Conservation (phyloP, 1,140 invertebrate genomes). For the Oryzaephilus surinamensis region DNA sequence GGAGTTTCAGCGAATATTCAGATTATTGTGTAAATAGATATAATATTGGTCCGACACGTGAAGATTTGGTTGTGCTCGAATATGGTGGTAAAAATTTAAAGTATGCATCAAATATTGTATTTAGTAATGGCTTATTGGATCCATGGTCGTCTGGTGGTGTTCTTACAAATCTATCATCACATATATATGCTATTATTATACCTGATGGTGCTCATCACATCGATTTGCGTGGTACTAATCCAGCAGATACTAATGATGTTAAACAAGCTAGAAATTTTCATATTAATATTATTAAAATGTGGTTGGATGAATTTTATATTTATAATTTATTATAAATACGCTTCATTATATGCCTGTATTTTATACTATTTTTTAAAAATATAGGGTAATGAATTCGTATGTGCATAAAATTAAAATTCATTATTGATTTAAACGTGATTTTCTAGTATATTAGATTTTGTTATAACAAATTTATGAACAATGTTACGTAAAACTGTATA, state of each 20-base stretch:
- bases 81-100: constrained; percentile 72
- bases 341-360: no score
- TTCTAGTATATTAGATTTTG: no score
- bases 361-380: no score
- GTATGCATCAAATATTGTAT: constrained; percentile 71
- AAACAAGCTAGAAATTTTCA: constrained; percentile 56
- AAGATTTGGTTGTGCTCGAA: constrained; percentile 54
- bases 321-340: no score
- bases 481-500: no score
- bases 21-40: constrained; percentile 60
- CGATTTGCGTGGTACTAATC: constrained; percentile 66
- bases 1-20: constrained; percentile 60
- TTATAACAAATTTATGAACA: no score
- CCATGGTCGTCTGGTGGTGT: constrained; percentile 91
- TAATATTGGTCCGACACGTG: constrained; percentile 47
- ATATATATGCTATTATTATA: constrained; percentile 66
- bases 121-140: constrained; percentile 85
- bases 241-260: constrained; percentile 61
- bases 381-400: no score
- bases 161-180: constrained; percentile 53
- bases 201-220: constrained; percentile 87
- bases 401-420: no score
- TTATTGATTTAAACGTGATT: no score
- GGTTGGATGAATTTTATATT: constrained; percentile 43
- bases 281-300: constrained; percentile 52